Evolutionary conservation across 2,888 invertebrate genomes (phyloP).

Genomic region (Timandra comae): DNA sequence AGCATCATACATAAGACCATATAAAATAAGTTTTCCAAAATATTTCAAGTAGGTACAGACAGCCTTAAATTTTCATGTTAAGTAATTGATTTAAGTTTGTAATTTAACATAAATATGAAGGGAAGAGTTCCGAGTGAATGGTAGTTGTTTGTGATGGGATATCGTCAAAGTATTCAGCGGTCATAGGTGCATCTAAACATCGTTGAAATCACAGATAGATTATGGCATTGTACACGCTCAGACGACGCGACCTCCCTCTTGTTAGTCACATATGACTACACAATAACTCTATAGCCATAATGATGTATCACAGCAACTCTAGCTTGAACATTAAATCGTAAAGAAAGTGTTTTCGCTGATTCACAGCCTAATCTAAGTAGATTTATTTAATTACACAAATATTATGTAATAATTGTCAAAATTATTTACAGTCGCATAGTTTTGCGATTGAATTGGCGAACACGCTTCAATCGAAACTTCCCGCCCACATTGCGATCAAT

Average conservation of each 20-base stretch:
- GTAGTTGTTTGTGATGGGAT: neutral
- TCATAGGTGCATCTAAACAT: constrained; percentile 47
- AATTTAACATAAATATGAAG: constrained; percentile 22
- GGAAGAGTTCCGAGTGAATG: constrained; percentile 10
- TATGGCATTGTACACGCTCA: constrained; percentile 40
- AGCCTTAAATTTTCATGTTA: constrained; percentile 35
- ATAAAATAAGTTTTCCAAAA: constrained; percentile 38
- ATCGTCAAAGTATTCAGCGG: constrained; percentile 23
- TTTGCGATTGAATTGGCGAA: too few relatives aligned
- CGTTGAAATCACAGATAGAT: constrained; percentile 62
- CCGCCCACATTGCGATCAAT: too few relatives aligned
- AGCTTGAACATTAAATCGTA: constrained; percentile 71
- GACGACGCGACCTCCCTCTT: constrained; percentile 38
- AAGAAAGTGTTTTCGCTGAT: constrained; percentile 67
- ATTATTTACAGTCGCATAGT: constrained; percentile 15
- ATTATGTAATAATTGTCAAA: constrained; percentile 32
- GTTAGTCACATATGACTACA: constrained; percentile 55
- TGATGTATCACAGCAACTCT: constrained; percentile 76
- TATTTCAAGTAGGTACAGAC: constrained; percentile 32
- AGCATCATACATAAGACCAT: constrained; percentile 20
- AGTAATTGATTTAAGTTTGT: constrained; percentile 20
- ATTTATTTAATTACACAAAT: constrained; percentile 41
- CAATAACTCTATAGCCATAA: constrained; percentile 66
- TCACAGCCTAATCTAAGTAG: constrained; percentile 72
- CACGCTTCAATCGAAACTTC: too few relatives aligned